Base-by-base conservation (phyloP, 2,888 invertebrate species). In the Cantharis lateralis region DNA sequence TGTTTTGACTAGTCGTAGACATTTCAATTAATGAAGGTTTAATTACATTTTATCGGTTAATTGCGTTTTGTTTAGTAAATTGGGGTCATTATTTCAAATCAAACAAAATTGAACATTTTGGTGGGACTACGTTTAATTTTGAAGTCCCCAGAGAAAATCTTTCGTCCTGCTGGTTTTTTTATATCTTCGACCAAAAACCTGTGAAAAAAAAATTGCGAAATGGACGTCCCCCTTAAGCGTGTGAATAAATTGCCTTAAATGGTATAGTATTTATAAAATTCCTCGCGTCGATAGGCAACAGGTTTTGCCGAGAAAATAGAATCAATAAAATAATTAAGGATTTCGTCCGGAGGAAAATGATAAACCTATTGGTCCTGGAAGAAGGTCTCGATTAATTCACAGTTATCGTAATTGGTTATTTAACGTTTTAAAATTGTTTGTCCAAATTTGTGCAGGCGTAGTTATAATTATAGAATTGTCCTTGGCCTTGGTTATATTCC, bases 391-490 rank as follows among this genome's bases (percentile, higher is more conserved):
- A 48, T 48, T 48, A 48, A 48, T 13, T 48, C 48, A 48, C 48
- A 48, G 48, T 48, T 48, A 48, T 48, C 48, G 48, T n/a, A 48
- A 48, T 48, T n/a, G 48, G n/a, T 48, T 48, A 48, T 48, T 48
- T 48, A 48, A 48, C 9, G n/a, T n/a, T 66, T 66, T 20, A 24
- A 66, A 66, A 20, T 18, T 20, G 16, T 20, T 66, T 20, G 64
- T 18, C 64, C 64, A 69, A 69, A 69, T 16, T 32, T 69, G 28
- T 16, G 68, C 26, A 32, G 69, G 69, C 28, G 69, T 69, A 69
- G 15, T 3, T 24, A 15, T 66, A 69, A 69, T 69, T 69, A 69
- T 69, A 28, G 32, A 69, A 69, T 28, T 69, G 69, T 16, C 32
- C 28, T 69, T 69, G 16, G 69, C 28, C 69, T 69, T 32, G 69